phyloP scores from a whole-genome alignment of 2,888 invertebrate species.

The Peribatodes rhomboidaria region DNA sequence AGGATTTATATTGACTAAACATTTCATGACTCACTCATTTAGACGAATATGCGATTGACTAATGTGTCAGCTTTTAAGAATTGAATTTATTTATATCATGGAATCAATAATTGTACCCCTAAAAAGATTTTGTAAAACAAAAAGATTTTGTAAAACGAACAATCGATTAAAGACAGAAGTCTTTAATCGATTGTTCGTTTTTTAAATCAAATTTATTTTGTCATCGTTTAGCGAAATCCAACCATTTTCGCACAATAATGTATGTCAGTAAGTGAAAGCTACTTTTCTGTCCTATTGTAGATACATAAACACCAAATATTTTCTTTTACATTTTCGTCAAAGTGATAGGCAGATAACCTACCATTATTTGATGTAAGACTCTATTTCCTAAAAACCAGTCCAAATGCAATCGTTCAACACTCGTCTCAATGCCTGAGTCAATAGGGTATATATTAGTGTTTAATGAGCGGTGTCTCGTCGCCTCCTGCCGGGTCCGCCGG shows the following conservation, averaged over 20 bases:
- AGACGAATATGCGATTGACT: slow-evolving; percentile 31
- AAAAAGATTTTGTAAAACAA: no score
- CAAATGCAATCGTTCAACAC: slow-evolving; percentile 26
- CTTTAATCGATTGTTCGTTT: background rate
- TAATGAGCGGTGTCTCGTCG: slow-evolving; percentile 88
- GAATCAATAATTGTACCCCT: no score
- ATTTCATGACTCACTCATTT: slow-evolving; percentile 26
- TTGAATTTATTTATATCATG: no score
- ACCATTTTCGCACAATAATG: slow-evolving; percentile 45
- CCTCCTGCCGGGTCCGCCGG: slow-evolving; percentile 95
- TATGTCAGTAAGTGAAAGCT: background rate
- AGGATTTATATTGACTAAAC: slow-evolving; percentile 41
- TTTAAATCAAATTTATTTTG: background rate
- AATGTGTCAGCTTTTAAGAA: background rate
- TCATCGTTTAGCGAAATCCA: slow-evolving; percentile 41
- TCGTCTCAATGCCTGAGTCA: slow-evolving; percentile 50
- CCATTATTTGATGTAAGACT: no score
- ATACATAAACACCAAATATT: background rate
- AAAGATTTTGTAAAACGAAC: no score
- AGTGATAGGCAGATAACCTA: no score
- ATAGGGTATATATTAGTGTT: slow-evolving; percentile 46
- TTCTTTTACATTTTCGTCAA: background rate
- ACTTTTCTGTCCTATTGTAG: background rate
- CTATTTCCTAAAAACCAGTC: background rate
- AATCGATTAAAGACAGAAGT: no score